Evolutionary conservation across 2,113 vertebrate species (phyloP).

Genomic region (Pogona vitticeps): DNA sequence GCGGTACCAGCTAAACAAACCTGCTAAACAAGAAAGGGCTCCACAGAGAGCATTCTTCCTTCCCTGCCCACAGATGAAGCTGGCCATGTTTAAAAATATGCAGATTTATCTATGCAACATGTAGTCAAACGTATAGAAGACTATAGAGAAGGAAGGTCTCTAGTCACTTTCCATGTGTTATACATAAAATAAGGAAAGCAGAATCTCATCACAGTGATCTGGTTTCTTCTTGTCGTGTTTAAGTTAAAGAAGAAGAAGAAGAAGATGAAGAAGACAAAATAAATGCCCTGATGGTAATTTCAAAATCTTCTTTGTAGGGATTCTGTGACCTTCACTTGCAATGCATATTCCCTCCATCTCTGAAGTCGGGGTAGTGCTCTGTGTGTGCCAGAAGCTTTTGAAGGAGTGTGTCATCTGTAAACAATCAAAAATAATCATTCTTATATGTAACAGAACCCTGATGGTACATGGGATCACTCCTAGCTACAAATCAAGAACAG

Average conservation of each 20-base stretch:
- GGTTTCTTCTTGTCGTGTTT: not conserved
- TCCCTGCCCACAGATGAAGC: not conserved
- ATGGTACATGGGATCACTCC: not conserved
- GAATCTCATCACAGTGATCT: not conserved
- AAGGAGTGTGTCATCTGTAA: not conserved
- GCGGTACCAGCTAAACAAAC: too few species aligned
- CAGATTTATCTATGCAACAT: not conserved
- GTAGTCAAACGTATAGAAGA: not conserved
- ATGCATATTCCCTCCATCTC: not conserved
- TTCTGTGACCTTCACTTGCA: not conserved
- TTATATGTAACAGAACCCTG: not conserved
- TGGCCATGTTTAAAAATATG: not conserved
- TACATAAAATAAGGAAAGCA: not conserved
- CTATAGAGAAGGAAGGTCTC: not conserved
- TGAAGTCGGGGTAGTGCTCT: not conserved
- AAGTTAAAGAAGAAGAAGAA: not conserved
- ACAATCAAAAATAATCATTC: not conserved
- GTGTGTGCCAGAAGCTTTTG: not conserved
- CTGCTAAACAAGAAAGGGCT: too few species aligned
- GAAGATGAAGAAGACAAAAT: not conserved
- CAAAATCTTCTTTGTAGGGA: not conserved
- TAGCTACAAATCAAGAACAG: constrained; percentile 5
- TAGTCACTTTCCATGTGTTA: not conserved
- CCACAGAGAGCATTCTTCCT: too few species aligned
- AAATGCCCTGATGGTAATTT: not conserved